Evolutionary conservation across 2,797 vertebrate species (phyloP).

Genomic region (Knipowitschia caucasica): DNA sequence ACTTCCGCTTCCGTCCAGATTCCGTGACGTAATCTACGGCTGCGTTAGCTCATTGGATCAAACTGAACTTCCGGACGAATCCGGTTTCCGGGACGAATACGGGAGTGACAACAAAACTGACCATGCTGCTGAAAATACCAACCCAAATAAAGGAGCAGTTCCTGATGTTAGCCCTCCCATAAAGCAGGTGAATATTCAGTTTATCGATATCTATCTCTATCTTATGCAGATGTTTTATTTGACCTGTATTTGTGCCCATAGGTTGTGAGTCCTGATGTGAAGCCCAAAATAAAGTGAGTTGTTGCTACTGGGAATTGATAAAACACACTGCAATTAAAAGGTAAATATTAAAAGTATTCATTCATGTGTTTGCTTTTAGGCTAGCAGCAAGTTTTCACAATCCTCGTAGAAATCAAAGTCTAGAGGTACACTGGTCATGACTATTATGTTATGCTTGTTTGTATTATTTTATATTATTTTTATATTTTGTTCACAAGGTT

Average conservation of each 20-base stretch:
- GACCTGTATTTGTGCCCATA: conserved; percentile 1
- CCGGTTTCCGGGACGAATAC: too few relatives aligned
- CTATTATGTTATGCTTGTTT: neutral
- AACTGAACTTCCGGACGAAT: too few relatives aligned
- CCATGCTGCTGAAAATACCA: conserved; percentile 27
- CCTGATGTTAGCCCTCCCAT: conserved; percentile 10
- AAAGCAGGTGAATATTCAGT: conserved; percentile 33
- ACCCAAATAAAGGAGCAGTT: neutral
- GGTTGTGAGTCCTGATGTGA: conserved; percentile 38
- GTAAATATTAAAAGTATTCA: neutral
- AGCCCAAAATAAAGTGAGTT: conserved; percentile 65
- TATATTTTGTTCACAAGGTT: conserved; percentile 19
- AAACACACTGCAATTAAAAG: too few relatives aligned
- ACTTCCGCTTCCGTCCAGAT: too few relatives aligned
- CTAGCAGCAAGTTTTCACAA: conserved; percentile 65
- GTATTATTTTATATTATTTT: neutral
- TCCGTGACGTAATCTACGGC: too few relatives aligned
- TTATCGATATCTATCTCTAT: too few relatives aligned
- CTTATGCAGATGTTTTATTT: neutral
- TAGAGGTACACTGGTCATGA: conserved; percentile 52
- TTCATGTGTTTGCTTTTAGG: conserved; percentile 37
- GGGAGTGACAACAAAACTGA: too few relatives aligned
- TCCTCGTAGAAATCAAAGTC: conserved; percentile 17
- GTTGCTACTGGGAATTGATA: neutral
- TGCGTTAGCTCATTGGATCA: too few relatives aligned